A percentile compares a stretch with the other conserved stretches of the same genome.
Conservation (phyloP, 2,888 invertebrate species). For the Papilio gigon region DNA sequence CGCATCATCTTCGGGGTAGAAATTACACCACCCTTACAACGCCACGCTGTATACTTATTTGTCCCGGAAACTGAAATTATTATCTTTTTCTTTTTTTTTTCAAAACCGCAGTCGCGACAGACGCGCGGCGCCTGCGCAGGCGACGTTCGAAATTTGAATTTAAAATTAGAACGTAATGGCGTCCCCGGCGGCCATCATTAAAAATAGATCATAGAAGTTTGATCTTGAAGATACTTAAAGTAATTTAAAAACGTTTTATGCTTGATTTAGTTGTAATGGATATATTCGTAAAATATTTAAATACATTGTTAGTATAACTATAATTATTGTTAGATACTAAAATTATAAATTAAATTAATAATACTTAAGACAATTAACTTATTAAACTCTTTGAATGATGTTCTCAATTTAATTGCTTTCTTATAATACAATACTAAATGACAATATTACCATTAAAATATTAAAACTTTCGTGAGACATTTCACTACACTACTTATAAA, state of each 20-base stretch:
- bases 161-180: slow-evolving; percentile 69
- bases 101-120: slow-evolving; percentile 52
- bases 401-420: too few relatives aligned
- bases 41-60: slow-evolving; percentile 49
- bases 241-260: slow-evolving; percentile 62
- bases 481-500: too few relatives aligned
- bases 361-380: slow-evolving; percentile 1
- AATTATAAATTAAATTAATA: neutral
- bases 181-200: slow-evolving; percentile 70
- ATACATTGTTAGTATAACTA: slow-evolving; percentile 9
- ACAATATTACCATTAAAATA: too few relatives aligned
- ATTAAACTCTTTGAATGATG: neutral
- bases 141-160: slow-evolving; percentile 67
- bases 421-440: too few relatives aligned
- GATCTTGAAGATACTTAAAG: slow-evolving; percentile 50
- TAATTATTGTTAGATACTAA: slow-evolving; percentile 2
- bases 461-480: too few relatives aligned
- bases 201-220: slow-evolving; percentile 73
- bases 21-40: slow-evolving; percentile 48
- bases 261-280: slow-evolving; percentile 54
- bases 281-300: slow-evolving; percentile 14
- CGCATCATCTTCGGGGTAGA: slow-evolving; percentile 42
- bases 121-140: slow-evolving; percentile 66
- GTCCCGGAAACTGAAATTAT: slow-evolving; percentile 59
- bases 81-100: slow-evolving; percentile 53